Conservation (phyloP, 1,140 invertebrate genomes). For the Musca vetustissima region DNA sequence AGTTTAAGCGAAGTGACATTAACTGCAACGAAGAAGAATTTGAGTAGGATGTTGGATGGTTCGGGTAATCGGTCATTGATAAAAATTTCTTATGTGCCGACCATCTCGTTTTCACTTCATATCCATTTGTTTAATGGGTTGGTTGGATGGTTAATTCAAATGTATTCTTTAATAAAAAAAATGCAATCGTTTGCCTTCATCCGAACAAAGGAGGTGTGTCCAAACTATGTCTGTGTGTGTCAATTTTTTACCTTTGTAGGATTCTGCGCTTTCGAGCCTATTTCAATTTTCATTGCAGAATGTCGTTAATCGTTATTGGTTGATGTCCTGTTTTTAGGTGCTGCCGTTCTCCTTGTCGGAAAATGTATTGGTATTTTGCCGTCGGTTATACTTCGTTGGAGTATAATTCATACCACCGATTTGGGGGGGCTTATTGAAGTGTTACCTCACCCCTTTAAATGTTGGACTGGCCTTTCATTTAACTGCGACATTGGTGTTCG, state of each 20-base stretch:
- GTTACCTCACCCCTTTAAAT: background rate
- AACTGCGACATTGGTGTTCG: background rate
- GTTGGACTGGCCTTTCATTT: background rate
- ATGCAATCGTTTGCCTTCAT: background rate
- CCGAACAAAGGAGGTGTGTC: constrained; percentile 6
- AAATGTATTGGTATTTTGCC: background rate
- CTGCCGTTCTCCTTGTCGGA: background rate
- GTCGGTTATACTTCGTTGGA: background rate
- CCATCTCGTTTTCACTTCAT: constrained; percentile 9
- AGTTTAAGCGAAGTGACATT: no score
- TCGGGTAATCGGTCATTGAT: no score
- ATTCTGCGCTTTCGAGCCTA: constrained; percentile 16
- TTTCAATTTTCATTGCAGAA: constrained; percentile 5
- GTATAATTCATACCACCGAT: no score
- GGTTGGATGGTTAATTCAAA: background rate
- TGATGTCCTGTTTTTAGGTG: constrained; percentile 18
- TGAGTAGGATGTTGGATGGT: no score
- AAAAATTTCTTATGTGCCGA: no score
- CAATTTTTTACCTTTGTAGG: background rate
- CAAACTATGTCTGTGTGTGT: background rate
- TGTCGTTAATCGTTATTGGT: background rate
- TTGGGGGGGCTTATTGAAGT: background rate
- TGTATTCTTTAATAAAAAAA: background rate
- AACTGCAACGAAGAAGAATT: no score
- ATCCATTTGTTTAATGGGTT: background rate